Base-by-base conservation (phyloP, 92 coral and sea anemone genomes). In the Parazoanthus swiftii region DNA sequence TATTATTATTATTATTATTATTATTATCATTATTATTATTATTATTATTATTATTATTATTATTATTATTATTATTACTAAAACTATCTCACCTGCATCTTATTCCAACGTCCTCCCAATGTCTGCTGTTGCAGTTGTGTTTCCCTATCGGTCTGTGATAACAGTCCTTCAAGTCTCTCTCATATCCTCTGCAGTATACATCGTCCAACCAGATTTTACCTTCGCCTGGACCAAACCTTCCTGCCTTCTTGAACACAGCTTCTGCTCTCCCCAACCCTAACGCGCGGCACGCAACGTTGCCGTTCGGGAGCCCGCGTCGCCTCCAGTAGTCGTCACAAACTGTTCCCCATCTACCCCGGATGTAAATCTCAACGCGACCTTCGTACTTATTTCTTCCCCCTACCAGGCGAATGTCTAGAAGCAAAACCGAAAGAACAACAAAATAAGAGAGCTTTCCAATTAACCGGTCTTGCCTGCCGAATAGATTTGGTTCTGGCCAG, bases 291-390 rank as follows among this genome's bases (percentile, higher is more conserved):
- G 72, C 85, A 38, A 81, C 85, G 26, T 81, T 11, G 33, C 74
- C 72, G 74, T 81, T 63, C 20, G 73, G 74, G 37, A 59, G 74
- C 15, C 68, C 15, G 1, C 18, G 6, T 29, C 43, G 9, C 9
- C 6, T 9, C 85, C 85, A 81, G 74, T 36, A 56, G 38, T 81
- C 85, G 25, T 81, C 71, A 81, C 85, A 81, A 8, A 81, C 18
- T 14, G 48, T 81, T 18, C 85, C 71, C 85, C 85, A 81, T 38
- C 29, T 66, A 7, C 74, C 85, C 13, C 26, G 39, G 85, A 25
- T 25, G 73, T 58, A 81, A 20, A 81, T 81, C 74, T 81, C 85
- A 26, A 81, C 71, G 25, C 85, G 85, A 14, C 85, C 85, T 25
- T 63, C 85, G 51, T 81, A 81, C 5, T 33, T 38, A 26, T 58